A percentile compares a stretch with the other conserved stretches of the same genome.
phyloP scores from a whole-genome alignment of 2,797 vertebrate genomes.

The Gadopsis bispinosus region DNA sequence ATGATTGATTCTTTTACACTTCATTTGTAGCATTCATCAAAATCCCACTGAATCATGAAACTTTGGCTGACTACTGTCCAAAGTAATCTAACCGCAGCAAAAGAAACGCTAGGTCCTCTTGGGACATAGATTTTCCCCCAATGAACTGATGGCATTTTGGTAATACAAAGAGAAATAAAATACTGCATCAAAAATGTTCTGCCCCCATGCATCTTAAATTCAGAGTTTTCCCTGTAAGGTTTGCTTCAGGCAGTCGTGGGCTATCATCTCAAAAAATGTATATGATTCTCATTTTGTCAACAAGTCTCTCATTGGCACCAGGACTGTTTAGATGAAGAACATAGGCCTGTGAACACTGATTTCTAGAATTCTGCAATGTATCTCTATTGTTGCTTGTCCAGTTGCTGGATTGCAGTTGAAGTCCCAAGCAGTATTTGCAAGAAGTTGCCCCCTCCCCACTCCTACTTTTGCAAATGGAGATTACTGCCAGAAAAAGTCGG shows the following conservation, averaged over 20 bases:
- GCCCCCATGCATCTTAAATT: not conserved
- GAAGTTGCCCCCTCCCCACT: constrained; percentile 28
- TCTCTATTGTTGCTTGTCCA: constrained; percentile 10
- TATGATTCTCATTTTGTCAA: constrained; percentile 16
- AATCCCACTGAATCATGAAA: constrained; percentile 74
- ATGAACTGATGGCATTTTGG: constrained; percentile 62
- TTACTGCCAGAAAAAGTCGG: constrained; percentile 70
- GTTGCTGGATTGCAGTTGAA: constrained; percentile 41
- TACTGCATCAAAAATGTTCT: constrained; percentile 29
- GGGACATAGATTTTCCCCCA: constrained; percentile 51
- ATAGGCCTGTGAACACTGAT: constrained; percentile 2
- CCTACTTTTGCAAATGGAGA: constrained; percentile 47
- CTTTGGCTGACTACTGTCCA: constrained; percentile 60
- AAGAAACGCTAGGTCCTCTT: constrained; percentile 42
- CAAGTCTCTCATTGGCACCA: not conserved
- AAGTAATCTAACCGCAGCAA: constrained; percentile 57
- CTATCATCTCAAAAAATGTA: not conserved
- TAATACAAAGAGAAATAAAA: constrained; percentile 41
- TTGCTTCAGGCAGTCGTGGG: constrained; percentile 4
- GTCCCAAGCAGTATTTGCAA: constrained; percentile 44
- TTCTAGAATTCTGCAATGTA: constrained; percentile 20
- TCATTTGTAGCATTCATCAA: constrained; percentile 77
- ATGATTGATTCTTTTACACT: constrained; percentile 80
- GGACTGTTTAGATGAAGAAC: constrained; percentile 4
- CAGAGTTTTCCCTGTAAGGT: constrained; percentile 7